Evolutionary conservation across 2,113 vertebrate genomes (phyloP).

Genomic region (Pseudorhombus dupliciocellatus): DNA sequence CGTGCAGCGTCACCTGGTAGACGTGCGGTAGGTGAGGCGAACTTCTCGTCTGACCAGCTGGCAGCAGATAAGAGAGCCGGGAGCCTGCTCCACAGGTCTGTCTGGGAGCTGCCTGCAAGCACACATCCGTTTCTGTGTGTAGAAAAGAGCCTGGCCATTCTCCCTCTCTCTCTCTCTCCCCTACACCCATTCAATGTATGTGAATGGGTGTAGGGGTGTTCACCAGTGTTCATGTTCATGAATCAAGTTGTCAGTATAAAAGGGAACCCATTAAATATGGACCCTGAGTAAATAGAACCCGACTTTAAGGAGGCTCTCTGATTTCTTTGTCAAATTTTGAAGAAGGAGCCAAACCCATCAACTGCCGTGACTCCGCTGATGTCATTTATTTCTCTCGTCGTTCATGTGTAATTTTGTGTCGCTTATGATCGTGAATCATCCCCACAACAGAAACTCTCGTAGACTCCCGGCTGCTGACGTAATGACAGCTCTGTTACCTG

Average conservation of each 20-base stretch:
- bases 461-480: neutral
- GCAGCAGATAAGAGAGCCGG: constrained; percentile 49
- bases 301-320: neutral
- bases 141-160: constrained; percentile 26
- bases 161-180: neutral
- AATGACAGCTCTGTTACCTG: constrained; percentile 23
- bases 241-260: constrained; percentile 5
- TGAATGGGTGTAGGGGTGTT: neutral
- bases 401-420: constrained; percentile 1
- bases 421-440: constrained; percentile 1
- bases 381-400: neutral
- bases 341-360: neutral
- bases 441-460: neutral
- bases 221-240: constrained; percentile 38
- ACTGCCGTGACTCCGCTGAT: neutral
- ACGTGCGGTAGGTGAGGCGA: constrained; percentile 49
- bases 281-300: neutral
- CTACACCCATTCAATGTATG: neutral
- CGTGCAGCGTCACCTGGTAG: constrained; percentile 40
- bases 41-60: constrained; percentile 64
- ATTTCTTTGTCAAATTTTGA: neutral
- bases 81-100: constrained; percentile 66
- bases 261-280: neutral
- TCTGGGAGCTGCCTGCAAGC: constrained; percentile 47
- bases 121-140: constrained; percentile 53